A percentile compares a stretch with the other conserved stretches of the same genome.
Evolutionary conservation across 2,888 invertebrate genomes (phyloP).

Genomic region (Leucania comma): DNA sequence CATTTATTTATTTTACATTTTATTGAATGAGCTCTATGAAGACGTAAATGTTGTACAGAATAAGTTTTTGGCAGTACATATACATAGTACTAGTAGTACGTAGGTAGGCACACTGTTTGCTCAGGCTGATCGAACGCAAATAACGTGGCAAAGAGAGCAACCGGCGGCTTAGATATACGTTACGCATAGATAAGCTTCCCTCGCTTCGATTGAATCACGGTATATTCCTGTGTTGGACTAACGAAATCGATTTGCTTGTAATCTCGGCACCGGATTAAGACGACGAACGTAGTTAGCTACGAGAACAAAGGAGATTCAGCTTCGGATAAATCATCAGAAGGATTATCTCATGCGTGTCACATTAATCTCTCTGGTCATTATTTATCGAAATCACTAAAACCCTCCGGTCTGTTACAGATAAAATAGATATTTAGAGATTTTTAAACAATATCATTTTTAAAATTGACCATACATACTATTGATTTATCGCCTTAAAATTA

Average conservation of each 20-base stretch:
- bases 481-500: conserved; percentile 63
- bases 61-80: conserved; percentile 9
- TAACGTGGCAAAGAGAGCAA: conserved; percentile 80
- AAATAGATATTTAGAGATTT: conserved; percentile 49
- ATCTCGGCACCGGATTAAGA: conserved; percentile 77
- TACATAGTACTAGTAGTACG: conserved; percentile 18
- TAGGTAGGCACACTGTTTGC: conserved; percentile 66
- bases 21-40: conserved; percentile 6
- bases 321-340: conserved; percentile 62
- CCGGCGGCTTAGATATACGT: conserved; percentile 73
- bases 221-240: conserved; percentile 74
- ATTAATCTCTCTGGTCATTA: conserved; percentile 51
- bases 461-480: conserved; percentile 61
- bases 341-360: conserved; percentile 55
- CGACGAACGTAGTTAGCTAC: conserved; percentile 72
- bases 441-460: conserved; percentile 54
- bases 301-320: conserved; percentile 75
- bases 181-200: conserved; percentile 75
- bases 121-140: conserved; percentile 76
- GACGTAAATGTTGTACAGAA: neutral
- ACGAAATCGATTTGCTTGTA: conserved; percentile 81
- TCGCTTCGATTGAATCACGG: conserved; percentile 75
- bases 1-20: conserved; percentile 16
- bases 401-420: conserved; percentile 34
- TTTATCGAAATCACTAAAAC: conserved; percentile 55